Conservation (phyloP, 2,113 vertebrate genomes). For the Neolamprologus longior region DNA sequence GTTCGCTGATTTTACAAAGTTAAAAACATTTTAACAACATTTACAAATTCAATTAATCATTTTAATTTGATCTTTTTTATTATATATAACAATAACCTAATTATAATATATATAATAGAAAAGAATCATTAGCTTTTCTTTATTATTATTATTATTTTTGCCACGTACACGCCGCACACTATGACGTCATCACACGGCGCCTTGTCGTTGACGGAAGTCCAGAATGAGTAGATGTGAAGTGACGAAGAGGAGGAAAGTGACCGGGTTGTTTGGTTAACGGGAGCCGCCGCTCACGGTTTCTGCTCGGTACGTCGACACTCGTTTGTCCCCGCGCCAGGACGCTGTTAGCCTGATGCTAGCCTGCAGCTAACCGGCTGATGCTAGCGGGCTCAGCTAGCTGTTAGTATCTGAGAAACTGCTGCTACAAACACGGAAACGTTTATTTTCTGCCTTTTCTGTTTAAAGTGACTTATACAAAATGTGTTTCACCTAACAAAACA, state of each 20-base stretch:
- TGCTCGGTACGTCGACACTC: neutral
- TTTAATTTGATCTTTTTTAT: neutral
- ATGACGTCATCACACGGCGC: conserved; percentile 42
- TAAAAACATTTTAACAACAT: neutral
- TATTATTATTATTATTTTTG: neutral
- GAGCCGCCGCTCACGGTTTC: neutral
- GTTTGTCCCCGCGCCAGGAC: neutral
- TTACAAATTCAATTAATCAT: neutral
- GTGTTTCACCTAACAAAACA: neutral
- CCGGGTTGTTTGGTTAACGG: neutral
- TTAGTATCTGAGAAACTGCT: neutral
- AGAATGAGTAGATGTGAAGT: neutral
- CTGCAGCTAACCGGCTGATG: neutral
- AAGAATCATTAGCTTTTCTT: neutral
- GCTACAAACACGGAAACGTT: neutral
- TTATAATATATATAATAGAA: neutral
- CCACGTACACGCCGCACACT: conserved; percentile 14
- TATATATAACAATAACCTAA: neutral
- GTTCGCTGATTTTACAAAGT: neutral
- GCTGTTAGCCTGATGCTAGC: neutral
- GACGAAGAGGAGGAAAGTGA: neutral
- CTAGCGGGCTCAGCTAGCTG: neutral
- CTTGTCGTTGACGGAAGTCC: neutral
- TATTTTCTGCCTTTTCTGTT: neutral
- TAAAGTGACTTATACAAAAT: neutral